Evolutionary conservation across 1,140 invertebrate species (phyloP).

Genomic region (Cyphomyrmex costatus): DNA sequence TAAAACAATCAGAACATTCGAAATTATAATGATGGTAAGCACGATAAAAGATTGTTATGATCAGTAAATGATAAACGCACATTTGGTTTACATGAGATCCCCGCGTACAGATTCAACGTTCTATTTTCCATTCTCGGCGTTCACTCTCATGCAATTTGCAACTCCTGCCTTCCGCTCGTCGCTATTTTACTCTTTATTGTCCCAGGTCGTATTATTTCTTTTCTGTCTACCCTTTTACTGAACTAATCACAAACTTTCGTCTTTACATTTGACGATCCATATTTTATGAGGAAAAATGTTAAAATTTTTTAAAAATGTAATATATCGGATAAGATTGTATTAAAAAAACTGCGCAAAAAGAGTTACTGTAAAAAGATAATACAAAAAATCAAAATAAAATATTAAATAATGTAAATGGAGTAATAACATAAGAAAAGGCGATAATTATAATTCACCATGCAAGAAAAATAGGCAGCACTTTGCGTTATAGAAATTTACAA

Average conservation of each 20-base stretch:
- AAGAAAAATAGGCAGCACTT: background rate
- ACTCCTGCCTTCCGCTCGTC: background rate
- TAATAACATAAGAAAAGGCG: background rate
- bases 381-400: background rate
- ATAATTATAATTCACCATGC: background rate
- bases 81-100: slow-evolving; percentile 40
- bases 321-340: background rate
- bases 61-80: slow-evolving; percentile 17
- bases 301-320: background rate
- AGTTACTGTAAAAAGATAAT: background rate
- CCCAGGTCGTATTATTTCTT: background rate
- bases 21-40: background rate
- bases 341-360: background rate
- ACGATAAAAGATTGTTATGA: background rate
- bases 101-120: slow-evolving; percentile 6
- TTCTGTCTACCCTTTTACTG: background rate
- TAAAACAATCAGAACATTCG: background rate
- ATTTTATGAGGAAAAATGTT: background rate
- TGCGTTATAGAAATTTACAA: background rate
- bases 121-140: background rate
- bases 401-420: background rate
- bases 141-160: background rate
- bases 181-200: slow-evolving; percentile 15
- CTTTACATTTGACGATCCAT: background rate
- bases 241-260: slow-evolving; percentile 2